Evolutionary conservation across 2,888 invertebrate species (phyloP), one percentile per base, ranked within the genome.

Genomic region (Cantharis rustica): DNA sequence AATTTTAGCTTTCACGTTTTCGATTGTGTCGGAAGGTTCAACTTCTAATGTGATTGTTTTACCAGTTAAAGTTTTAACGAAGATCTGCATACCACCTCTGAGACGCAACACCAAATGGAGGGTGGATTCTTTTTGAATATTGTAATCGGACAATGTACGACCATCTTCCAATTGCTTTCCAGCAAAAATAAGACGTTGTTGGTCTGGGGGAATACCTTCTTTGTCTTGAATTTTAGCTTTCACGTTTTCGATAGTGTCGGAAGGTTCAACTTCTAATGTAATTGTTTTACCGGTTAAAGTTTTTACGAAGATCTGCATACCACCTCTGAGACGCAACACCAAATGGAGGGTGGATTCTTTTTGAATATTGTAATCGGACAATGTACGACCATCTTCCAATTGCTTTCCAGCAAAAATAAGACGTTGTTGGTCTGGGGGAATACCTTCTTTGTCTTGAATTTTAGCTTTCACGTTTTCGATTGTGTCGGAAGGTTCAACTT

Each of bases 1-100:
- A 82, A 96, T 96, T 87, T 96, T 96, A 0, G 95, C 95, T 87
- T 97, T 97, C 16, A 97, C 96, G 93, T 97, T 96, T 89, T 97
- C 96, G 84, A 97, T 97, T 10, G 96, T 95, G 87, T 97, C 96
- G 0, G 95, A 95, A 71, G 96, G 94, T 83, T 92, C 92, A 0
- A 90, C 90, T 83, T 90, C 90, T 0, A 90, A 79, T 0, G 90
- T 90, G 80, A 91, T 91, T 16, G 91, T 91, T 83, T 91, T 91
- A 3, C 91, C 91, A 11, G 91, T 91, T 15, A 91, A 82, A 0
- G 91, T 91, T 80, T 91, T 91, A 1, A 89, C 90, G 86, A 89
- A 90, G 81, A 93, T 93, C 87, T 93, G 92, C 88, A 88, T 88
- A 81, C 93, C 93, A 83, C 93, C 93, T 75, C 92, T 87, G 86